Evolutionary conservation across 2,888 invertebrate species (phyloP).

Genomic region (Luffia ferchaultella): DNA sequence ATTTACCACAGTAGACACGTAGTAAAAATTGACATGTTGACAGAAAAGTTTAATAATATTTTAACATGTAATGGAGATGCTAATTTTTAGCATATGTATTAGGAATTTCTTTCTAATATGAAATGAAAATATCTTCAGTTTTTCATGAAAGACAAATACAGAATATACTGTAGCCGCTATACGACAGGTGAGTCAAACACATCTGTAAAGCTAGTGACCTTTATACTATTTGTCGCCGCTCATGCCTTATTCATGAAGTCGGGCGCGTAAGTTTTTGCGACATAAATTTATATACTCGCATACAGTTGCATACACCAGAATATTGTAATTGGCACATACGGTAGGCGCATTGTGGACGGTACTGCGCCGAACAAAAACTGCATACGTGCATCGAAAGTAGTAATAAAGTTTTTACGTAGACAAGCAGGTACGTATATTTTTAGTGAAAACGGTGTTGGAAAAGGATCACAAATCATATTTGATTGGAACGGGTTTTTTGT

Average conservation of each 20-base stretch:
- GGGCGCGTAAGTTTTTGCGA: constrained; percentile 37
- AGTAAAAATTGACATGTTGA: too few species aligned
- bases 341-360: constrained; percentile 2
- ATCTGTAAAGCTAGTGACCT: constrained; percentile 52
- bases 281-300: constrained; percentile 20
- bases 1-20: too few species aligned
- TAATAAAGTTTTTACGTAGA: too few species aligned
- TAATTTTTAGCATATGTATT: too few species aligned
- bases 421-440: too few species aligned
- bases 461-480: too few species aligned
- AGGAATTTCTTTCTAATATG: too few species aligned
- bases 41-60: too few species aligned
- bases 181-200: constrained; percentile 38
- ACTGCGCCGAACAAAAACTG: not conserved
- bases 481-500: too few species aligned
- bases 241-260: constrained; percentile 53
- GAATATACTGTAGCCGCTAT: constrained; percentile 21
- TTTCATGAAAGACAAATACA: not conserved
- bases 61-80: too few species aligned
- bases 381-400: not conserved
- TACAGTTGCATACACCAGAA: constrained; percentile 1
- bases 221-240: constrained; percentile 54
- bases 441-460: too few species aligned
- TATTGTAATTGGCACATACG: constrained; percentile 8
- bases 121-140: too few species aligned